Evolutionary conservation across 2,113 vertebrate species (phyloP).

Genomic region (Lipophrys pholis): DNA sequence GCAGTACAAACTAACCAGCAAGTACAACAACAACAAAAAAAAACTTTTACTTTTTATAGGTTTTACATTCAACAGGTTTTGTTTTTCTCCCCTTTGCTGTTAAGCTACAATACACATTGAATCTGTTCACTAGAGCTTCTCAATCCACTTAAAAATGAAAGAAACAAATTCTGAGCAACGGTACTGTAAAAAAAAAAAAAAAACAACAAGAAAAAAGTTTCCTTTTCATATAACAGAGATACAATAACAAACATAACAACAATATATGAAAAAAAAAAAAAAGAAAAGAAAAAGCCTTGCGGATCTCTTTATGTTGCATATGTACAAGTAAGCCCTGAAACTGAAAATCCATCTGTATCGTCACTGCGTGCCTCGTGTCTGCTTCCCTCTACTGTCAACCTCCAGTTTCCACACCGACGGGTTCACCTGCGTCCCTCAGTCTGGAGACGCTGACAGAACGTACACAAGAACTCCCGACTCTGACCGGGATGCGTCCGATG

Average conservation of each 20-base stretch:
- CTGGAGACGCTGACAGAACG: background rate
- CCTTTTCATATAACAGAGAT: constrained; percentile 74
- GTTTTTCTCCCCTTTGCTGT: constrained; percentile 73
- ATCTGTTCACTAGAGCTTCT: constrained; percentile 78
- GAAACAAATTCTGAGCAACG: constrained; percentile 63
- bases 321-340: constrained; percentile 81
- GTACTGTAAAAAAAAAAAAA: constrained; percentile 68
- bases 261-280: constrained; percentile 50
- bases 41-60: constrained; percentile 56
- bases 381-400: constrained; percentile 27
- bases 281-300: constrained; percentile 36
- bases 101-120: constrained; percentile 77
- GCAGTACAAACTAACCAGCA: constrained; percentile 66
- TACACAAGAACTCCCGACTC: constrained; percentile 9
- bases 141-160: constrained; percentile 63
- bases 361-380: constrained; percentile 48
- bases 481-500: constrained; percentile 19
- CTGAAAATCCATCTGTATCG: constrained; percentile 54
- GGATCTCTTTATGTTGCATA: constrained; percentile 71
- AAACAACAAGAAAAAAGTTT: no score
- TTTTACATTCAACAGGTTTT: constrained; percentile 84
- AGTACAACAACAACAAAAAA: constrained; percentile 55
- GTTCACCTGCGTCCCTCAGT: background rate
- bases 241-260: constrained; percentile 63
- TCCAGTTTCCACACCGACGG: constrained; percentile 1